Base-by-base conservation (phyloP, 2,113 vertebrate genomes). In the Scatophagus argus region DNA sequence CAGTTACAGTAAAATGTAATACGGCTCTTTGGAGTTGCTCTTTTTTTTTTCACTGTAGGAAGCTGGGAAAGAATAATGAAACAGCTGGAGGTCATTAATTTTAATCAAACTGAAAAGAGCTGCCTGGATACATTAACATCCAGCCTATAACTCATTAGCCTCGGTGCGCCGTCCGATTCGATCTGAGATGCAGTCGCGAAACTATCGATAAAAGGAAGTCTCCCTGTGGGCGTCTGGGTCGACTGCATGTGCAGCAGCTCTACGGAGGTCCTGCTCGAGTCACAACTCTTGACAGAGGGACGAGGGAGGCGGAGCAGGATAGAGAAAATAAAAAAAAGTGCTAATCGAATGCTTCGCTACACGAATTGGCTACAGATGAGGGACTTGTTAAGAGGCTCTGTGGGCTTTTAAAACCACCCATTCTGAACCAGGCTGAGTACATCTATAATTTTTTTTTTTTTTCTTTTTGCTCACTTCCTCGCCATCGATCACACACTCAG, bases 331-430 rank as follows among this genome's bases (percentile, higher is more conserved):
- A 77, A 79, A 71, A 64, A 43, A 77, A 83, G 75, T 68, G 76
- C 75, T 83, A 78, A 90, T 86, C 72, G 70, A 77, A 87, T 54
- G 72, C 76, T 74, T 31, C 60, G 47, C 47, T 58, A 74, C 23
- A 47, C 81, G 72, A 59, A 43, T 0, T 31, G 74, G 65, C 82
- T 82, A 41, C 82, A 87, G 38, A 87, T 68, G 31, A 46, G 49
- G 69, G 73, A 51, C 71, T 77, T 63, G 72, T 74, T 52, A 60
- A 70, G 56, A 83, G 58, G 51, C 25, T 77, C 74, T 75, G 27
- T 56, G 36, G 55, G 81, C 68, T 67, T 69, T 77, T 65, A 54
- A 71, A 79, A 29, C 55, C 73, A 56, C 32, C 6, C 27, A 46
- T 56, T 54, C 66, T 54, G 17, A 63, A 9, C 17, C 43, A 39